These are phyloP conservation scores for Nycteola revayana DNA, from an alignment of 2,888 invertebrate species.

Conservation along the genomic window DNA sequence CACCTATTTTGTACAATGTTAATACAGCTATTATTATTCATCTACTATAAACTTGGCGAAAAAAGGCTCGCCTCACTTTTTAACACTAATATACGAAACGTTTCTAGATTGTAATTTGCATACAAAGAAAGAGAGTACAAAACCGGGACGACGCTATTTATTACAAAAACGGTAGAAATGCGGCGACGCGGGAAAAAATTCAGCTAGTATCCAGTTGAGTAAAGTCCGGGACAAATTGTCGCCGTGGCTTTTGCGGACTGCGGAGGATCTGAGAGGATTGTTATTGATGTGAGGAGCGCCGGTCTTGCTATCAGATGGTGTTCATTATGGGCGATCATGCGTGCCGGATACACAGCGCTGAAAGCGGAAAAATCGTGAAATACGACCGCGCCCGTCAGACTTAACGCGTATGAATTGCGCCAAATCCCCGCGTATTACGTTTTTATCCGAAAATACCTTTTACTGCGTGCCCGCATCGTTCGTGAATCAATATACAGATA, in stretches of 20 bases:
- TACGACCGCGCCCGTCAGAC: constrained; percentile 45
- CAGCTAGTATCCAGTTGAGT: constrained; percentile 46
- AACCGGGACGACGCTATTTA: constrained; percentile 37
- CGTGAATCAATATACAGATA: constrained; percentile 39
- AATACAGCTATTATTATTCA: constrained; percentile 34
- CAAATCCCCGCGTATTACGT: constrained; percentile 48
- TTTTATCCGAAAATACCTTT: constrained; percentile 42
- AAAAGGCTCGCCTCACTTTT: constrained; percentile 32
- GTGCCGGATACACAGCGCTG: constrained; percentile 51
- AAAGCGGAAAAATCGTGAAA: constrained; percentile 60
- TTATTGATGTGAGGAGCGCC: constrained; percentile 63
- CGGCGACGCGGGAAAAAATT: constrained; percentile 33
- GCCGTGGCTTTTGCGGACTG: constrained; percentile 58
- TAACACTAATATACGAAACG: constrained; percentile 33
- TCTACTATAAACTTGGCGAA: constrained; percentile 33
- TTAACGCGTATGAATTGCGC: constrained; percentile 54
- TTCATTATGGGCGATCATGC: constrained; percentile 70
- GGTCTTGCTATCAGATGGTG: constrained; percentile 56
- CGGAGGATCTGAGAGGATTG: constrained; percentile 61
- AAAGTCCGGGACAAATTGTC: constrained; percentile 66
- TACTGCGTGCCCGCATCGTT: constrained; percentile 19
- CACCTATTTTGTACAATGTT: constrained; percentile 20
- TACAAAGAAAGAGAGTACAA: constrained; percentile 36
- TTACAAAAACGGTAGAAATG: constrained; percentile 42
- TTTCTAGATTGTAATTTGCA: constrained; percentile 36